A percentile compares a stretch with the other conserved stretches of the same genome.
Evolutionary conservation across 2,888 invertebrate genomes (phyloP).

Genomic region (Xanthia icteritia): DNA sequence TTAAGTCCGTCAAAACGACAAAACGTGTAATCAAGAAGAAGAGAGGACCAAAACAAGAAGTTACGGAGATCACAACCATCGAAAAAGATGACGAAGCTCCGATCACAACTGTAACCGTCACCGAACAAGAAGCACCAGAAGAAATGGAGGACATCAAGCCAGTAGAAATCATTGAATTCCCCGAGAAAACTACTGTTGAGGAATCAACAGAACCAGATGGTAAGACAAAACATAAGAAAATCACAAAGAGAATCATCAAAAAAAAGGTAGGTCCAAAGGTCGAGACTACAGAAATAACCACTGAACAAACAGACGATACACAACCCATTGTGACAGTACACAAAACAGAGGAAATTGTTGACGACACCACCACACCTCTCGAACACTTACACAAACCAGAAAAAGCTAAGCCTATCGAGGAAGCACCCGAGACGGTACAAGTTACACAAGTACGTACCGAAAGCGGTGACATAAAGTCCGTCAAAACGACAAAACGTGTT

Average conservation of each 20-base stretch:
- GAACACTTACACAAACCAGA: neutral
- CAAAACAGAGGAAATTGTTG: neutral
- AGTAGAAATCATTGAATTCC: neutral
- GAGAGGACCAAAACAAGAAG: neutral
- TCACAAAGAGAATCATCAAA: neutral
- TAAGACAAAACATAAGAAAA: neutral
- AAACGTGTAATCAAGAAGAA: neutral
- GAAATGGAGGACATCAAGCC: neutral
- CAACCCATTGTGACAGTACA: neutral
- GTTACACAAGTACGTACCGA: neutral
- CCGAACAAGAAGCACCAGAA: neutral
- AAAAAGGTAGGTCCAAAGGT: slow-evolving; percentile 1
- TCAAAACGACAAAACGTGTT: neutral
- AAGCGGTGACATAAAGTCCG: accelerated
- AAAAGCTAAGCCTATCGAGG: neutral
- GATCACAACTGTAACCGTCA: neutral
- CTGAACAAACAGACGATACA: neutral
- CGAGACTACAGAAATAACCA: neutral
- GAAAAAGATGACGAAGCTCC: neutral
- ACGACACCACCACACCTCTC: neutral
- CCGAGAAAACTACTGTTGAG: neutral
- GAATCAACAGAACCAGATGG: neutral
- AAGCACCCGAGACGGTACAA: neutral
- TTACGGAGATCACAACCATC: neutral
- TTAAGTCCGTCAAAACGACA: neutral